Conservation (phyloP, 23 tunicate genomes). For the Trididemnum miniatum region DNA sequence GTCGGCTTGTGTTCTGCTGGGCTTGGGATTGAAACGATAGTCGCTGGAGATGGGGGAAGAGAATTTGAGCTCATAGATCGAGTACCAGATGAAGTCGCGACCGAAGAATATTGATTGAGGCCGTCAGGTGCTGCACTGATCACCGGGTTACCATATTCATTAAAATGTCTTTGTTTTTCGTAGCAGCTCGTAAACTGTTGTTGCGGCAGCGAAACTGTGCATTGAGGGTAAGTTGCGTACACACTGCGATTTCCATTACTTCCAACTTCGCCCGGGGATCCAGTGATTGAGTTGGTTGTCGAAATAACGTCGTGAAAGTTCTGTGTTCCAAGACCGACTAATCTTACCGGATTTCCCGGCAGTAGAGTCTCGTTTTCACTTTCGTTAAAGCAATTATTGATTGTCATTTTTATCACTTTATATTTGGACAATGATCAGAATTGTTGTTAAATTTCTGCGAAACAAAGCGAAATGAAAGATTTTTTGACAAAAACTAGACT, state of each 20-base stretch:
- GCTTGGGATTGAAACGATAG: conserved; percentile 17
- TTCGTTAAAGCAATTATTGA: too few species aligned
- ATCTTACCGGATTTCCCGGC: too few species aligned
- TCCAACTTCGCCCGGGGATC: background rate
- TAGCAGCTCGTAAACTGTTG: conserved; percentile 12
- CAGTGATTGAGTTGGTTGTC: background rate
- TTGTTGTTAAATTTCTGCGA: too few species aligned
- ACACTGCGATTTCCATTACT: background rate
- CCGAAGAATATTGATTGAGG: background rate
- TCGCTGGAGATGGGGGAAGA: conserved; percentile 10
- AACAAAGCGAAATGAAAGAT: too few species aligned
- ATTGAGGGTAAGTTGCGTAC: background rate
- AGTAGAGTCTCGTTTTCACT: too few species aligned
- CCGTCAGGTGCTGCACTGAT: background rate
- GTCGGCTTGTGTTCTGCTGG: conserved; percentile 12
- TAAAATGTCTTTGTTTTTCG: conserved; percentile 13
- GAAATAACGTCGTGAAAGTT: background rate
- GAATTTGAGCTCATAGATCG: background rate
- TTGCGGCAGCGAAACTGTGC: background rate
- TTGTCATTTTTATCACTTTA: too few species aligned
- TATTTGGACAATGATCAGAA: too few species aligned
- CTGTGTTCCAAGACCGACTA: too few species aligned
- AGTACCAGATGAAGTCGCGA: background rate
- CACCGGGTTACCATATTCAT: background rate
- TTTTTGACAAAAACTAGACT: too few species aligned